Evolutionary conservation across 2,888 invertebrate species (phyloP).

Genomic region (Drosophila quinaria): DNA sequence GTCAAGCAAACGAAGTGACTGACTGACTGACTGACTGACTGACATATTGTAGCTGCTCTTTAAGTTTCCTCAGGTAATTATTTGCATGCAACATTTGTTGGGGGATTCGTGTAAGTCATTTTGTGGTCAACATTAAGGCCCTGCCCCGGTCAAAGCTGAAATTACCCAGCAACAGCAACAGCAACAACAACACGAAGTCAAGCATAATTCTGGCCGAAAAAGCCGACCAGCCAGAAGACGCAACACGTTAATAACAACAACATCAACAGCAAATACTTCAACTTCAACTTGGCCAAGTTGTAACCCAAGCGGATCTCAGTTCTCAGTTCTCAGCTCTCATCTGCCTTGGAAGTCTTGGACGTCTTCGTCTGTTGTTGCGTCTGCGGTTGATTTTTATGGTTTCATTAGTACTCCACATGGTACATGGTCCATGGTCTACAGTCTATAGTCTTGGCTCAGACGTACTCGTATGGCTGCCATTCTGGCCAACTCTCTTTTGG

Average conservation of each 20-base stretch:
- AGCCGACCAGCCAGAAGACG: constrained; percentile 34
- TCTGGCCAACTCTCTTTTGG: constrained; percentile 17
- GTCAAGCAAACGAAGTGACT: background rate
- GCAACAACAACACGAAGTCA: constrained; percentile 6
- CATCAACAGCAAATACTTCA: constrained; percentile 32
- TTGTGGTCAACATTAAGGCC: constrained; percentile 73
- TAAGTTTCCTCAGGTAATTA: constrained; percentile 76
- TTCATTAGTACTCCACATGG: constrained; percentile 74
- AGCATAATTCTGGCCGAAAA: constrained; percentile 53
- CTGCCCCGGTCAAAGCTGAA: constrained; percentile 62
- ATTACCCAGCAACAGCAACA: constrained; percentile 47
- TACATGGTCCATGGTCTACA: constrained; percentile 16
- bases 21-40: constrained; percentile 16
- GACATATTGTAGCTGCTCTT: constrained; percentile 44
- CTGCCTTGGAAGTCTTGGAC: constrained; percentile 14
- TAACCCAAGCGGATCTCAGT: constrained; percentile 57
- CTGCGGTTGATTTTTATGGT: constrained; percentile 82
- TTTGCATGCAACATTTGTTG: constrained; percentile 77
- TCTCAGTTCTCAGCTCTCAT: constrained; percentile 23
- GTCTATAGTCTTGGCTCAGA: constrained; percentile 11
- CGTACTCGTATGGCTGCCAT: constrained; percentile 14
- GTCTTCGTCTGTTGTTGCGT: constrained; percentile 45
- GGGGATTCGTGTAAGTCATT: constrained; percentile 51
- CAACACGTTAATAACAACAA: constrained; percentile 66
- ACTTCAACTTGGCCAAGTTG: constrained; percentile 46